phyloP scores from a whole-genome alignment of 1,140 invertebrate species.

The Spodoptera frugiperda region DNA sequence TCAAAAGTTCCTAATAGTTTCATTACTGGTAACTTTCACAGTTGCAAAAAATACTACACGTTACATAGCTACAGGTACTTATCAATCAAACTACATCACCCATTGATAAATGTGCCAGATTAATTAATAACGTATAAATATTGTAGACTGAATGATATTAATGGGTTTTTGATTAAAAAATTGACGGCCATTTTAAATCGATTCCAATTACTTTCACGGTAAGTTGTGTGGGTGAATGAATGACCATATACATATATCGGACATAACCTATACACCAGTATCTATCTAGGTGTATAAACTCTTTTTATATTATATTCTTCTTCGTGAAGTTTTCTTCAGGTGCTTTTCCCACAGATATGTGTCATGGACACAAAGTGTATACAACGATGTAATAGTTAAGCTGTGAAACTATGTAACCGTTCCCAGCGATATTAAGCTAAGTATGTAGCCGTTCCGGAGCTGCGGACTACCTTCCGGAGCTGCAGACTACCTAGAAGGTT shows the following conservation, averaged over 20 bases:
- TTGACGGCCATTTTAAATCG: constrained; percentile 47
- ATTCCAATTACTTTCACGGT: constrained; percentile 59
- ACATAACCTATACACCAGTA: too few relatives aligned
- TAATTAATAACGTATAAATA: constrained; percentile 41
- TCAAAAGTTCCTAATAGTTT: background rate
- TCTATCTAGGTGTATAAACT: too few relatives aligned
- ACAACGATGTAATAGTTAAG: too few relatives aligned
- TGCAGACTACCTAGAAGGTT: too few relatives aligned
- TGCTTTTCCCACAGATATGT: too few relatives aligned
- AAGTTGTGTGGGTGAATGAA: constrained; percentile 19
- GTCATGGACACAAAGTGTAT: too few relatives aligned
- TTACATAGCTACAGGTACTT: background rate
- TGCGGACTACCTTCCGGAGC: too few relatives aligned
- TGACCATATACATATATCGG: background rate
- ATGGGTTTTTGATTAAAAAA: constrained; percentile 43
- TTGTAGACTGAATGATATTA: constrained; percentile 22
- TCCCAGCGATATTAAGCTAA: too few relatives aligned
- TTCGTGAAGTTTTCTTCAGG: too few relatives aligned
- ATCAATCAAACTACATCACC: constrained; percentile 20
- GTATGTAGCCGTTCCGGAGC: too few relatives aligned
- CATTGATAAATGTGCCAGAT: constrained; percentile 34
- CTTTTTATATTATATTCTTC: too few relatives aligned
- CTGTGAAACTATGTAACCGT: too few relatives aligned
- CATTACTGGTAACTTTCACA: constrained; percentile 28
- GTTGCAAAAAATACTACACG: background rate